A percentile compares a stretch with the other conserved stretches of the same genome.
Conservation (phyloP, 2,888 invertebrate genomes). For the Drosophila gaucha region DNA sequence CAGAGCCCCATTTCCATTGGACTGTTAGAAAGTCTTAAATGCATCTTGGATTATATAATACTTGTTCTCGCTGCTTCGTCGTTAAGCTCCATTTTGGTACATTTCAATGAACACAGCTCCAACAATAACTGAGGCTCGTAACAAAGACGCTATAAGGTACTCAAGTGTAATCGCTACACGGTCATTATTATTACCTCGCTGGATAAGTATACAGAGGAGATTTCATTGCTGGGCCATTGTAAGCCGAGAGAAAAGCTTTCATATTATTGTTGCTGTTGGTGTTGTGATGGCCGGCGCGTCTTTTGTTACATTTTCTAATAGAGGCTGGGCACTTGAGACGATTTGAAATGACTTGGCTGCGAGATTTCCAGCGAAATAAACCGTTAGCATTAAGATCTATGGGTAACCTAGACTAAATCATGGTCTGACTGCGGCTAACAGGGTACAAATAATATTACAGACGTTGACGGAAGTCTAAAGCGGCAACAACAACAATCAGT, state of each 20-base stretch:
- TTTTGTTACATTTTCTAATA: slow-evolving; percentile 72
- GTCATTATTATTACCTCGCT: slow-evolving; percentile 76
- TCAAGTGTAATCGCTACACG: slow-evolving; percentile 77
- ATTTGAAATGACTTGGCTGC: slow-evolving; percentile 49
- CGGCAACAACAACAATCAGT: slow-evolving; percentile 72
- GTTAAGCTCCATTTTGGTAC: neutral
- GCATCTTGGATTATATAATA: slow-evolving; percentile 28
- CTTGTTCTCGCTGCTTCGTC: slow-evolving; percentile 7
- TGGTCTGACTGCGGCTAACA: slow-evolving; percentile 24
- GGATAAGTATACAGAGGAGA: slow-evolving; percentile 62
- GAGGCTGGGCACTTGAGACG: slow-evolving; percentile 70
- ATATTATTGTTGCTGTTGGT: slow-evolving; percentile 50
- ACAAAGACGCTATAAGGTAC: slow-evolving; percentile 59
- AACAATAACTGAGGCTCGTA: slow-evolving; percentile 39
- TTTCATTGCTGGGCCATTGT: slow-evolving; percentile 45
- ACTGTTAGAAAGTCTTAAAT: slow-evolving; percentile 11
- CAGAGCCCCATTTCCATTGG: neutral
- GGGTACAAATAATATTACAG: slow-evolving; percentile 43
- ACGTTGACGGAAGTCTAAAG: slow-evolving; percentile 77
- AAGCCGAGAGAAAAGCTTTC: slow-evolving; percentile 67
- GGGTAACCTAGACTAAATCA: slow-evolving; percentile 55
- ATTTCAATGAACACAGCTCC: slow-evolving; percentile 21
- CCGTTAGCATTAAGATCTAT: slow-evolving; percentile 61
- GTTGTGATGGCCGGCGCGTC: slow-evolving; percentile 55
- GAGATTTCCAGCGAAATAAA: slow-evolving; percentile 54